Conservation (phyloP, 2,113 vertebrate genomes). For the Brevimyrus niger region DNA sequence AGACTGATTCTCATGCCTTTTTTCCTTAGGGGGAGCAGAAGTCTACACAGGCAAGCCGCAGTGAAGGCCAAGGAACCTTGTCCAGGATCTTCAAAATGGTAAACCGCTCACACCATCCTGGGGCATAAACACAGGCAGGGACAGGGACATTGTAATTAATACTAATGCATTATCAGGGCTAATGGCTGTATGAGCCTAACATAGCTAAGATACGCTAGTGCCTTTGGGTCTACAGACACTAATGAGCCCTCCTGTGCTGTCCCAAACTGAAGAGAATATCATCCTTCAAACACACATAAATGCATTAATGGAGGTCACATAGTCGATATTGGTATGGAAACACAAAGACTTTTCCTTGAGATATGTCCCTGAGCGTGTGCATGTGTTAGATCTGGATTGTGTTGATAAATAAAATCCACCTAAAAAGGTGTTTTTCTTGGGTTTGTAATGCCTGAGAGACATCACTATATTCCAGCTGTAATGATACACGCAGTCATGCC, state of each 20-base stretch:
- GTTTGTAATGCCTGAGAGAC: background rate
- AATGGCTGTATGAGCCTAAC: background rate
- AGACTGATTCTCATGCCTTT: background rate
- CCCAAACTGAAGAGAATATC: background rate
- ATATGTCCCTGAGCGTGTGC: background rate
- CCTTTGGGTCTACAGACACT: background rate
- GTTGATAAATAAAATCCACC: background rate
- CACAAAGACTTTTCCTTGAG: background rate
- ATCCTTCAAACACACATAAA: background rate
- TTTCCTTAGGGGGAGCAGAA: constrained; percentile 53
- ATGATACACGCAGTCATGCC: no score
- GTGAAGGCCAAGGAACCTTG: constrained; percentile 84
- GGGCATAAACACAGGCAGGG: background rate
- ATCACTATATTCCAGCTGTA: background rate
- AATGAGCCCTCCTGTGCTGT: background rate
- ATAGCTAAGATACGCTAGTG: background rate
- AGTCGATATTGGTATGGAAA: background rate
- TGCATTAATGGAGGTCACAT: background rate
- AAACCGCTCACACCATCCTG: constrained; percentile 43
- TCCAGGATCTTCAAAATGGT: constrained; percentile 98
- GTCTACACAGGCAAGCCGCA: constrained; percentile 59
- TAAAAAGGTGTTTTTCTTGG: background rate
- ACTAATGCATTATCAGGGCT: background rate
- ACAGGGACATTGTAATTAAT: background rate
- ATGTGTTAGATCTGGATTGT: background rate